Evolutionary conservation across 2,113 vertebrate species (phyloP), one percentile per base, ranked within the genome.

Genomic region (Eclectus roratus): DNA sequence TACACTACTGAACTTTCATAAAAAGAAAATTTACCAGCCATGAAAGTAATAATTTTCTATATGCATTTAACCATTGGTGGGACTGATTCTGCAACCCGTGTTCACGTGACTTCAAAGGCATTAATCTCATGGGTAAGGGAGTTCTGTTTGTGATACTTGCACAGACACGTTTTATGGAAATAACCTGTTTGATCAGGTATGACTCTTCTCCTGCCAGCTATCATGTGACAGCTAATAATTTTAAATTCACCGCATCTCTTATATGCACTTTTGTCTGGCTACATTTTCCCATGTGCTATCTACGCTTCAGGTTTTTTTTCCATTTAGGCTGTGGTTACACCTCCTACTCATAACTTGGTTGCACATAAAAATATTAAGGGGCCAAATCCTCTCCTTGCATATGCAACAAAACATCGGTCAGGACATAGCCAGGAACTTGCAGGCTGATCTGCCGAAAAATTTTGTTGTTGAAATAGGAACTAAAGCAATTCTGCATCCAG

Each of bases 111-210:
- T 96, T 96, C 96, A 96, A 96, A 96, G 94, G 39, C 9, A 4
- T 82, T 85, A 91, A 81, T 96, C 83, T 94, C 91, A 86, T 96
- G 96, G 96, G 91, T 96, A 95, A 94, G 94, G 83, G 88, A 96
- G 95, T 91, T 87, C 93, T 93, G 70, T 91, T 91, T 82, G 72
- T 88, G 69, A 73, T 96, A 79, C 97, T 72, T 97, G 94, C 84
- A 83, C 17, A 80, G 96, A 93, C 96, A 96, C 88, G 94, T 96
- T 97, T 97, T 83, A 96, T 96, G 94, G 74, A 94, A 96, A 96
- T 89, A 96, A 91, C 72, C 83, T 95, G 91, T 96, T 97, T 97
- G 95, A 96, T 96, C 91, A 73, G 93, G 78, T 89, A 93, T 95
- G 90, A 89, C 87, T 97, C 85, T 91, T 91, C 84, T 94, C 90